These are phyloP conservation scores for Nomada ruficornis DNA, from an alignment of 2,888 invertebrate species.

Conservation along the genomic window DNA sequence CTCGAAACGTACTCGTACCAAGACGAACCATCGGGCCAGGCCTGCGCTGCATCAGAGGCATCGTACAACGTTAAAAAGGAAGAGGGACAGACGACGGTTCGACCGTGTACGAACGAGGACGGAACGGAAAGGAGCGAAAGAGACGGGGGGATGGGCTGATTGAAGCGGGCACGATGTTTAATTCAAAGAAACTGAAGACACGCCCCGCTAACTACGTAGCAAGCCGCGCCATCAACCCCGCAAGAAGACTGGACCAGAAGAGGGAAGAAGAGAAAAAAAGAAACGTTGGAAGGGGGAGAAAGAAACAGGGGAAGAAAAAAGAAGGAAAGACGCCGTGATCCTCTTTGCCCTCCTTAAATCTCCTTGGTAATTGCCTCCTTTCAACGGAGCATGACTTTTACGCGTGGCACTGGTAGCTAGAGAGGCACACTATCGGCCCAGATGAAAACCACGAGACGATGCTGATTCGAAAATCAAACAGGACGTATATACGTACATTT, in stretches of 20 bases:
- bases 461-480: conserved; percentile 15
- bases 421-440: conserved; percentile 12
- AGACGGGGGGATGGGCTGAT: conserved; percentile 71
- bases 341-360: conserved; percentile 66
- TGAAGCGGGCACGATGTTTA: conserved; percentile 80
- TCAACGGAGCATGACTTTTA: conserved; percentile 50
- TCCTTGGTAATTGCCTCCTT: conserved; percentile 71
- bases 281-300: neutral
- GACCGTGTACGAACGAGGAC: conserved; percentile 47
- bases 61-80: conserved; percentile 11
- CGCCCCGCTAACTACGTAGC: conserved; percentile 78
- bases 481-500: neutral
- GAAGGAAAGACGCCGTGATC: conserved; percentile 54
- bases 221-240: conserved; percentile 65
- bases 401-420: conserved; percentile 30
- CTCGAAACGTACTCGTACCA: conserved; percentile 33
- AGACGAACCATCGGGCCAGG: conserved; percentile 35
- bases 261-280: conserved; percentile 11
- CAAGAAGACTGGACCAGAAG: conserved; percentile 56
- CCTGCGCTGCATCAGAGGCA: conserved; percentile 25
- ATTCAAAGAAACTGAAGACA: conserved; percentile 81
- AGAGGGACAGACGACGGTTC: conserved; percentile 45
- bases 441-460: neutral
- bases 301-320: neutral
- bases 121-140: conserved; percentile 43